Percentiles rank a stretch among this genome's conserved stretches.
Evolutionary conservation across 2,797 vertebrate species (phyloP).

Genomic region (Mormyrus hasselquistii): DNA sequence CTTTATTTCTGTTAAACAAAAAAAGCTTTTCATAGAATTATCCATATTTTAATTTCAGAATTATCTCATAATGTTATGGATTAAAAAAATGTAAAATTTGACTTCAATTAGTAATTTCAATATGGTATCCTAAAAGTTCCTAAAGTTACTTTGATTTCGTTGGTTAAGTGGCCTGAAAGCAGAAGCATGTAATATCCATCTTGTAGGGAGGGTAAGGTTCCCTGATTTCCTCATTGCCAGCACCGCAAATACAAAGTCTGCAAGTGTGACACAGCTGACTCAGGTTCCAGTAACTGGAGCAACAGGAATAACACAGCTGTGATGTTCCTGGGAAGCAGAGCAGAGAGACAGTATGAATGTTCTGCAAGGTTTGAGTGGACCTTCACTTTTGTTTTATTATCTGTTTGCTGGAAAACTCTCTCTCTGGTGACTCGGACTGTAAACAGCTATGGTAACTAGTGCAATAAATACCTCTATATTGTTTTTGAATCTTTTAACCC

Average conservation of each 20-base stretch:
- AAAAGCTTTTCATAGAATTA: not conserved
- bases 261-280: not conserved
- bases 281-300: not conserved
- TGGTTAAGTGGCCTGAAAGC: not conserved
- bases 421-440: not conserved
- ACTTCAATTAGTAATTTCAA: not conserved
- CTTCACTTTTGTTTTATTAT: not conserved
- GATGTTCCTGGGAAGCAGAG: not conserved
- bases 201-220: not conserved
- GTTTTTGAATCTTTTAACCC: not conserved
- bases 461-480: not conserved
- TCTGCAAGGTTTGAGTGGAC: not conserved
- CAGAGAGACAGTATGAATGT: not conserved
- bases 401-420: not conserved
- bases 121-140: not conserved
- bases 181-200: not conserved
- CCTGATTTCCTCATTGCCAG: not conserved
- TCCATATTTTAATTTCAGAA: not conserved
- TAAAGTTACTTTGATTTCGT: not conserved
- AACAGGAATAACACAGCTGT: not conserved
- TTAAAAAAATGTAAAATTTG: not conserved
- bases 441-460: not conserved
- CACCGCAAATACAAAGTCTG: not conserved
- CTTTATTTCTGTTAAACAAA: not conserved
- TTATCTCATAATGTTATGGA: not conserved